Evolutionary conservation across 1,140 invertebrate species (phyloP).

Genomic region (Idris sp.): DNA sequence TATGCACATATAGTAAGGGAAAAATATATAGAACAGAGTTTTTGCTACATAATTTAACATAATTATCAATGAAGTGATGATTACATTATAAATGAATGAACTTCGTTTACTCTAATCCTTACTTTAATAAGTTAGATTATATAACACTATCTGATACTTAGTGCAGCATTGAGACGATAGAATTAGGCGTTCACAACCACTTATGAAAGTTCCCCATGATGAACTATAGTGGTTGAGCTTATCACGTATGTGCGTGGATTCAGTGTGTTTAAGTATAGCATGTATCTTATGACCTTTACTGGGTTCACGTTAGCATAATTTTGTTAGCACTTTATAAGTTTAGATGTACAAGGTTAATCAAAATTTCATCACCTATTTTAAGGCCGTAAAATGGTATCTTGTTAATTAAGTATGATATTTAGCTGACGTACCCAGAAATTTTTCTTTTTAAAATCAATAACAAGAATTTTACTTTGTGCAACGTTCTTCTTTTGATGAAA

Average conservation of each 20-base stretch:
- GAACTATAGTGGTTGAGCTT: slow-evolving; percentile 14
- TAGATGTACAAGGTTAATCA: slow-evolving; percentile 20
- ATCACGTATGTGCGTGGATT: slow-evolving; percentile 34
- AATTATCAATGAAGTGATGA: too few relatives aligned
- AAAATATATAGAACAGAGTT: too few relatives aligned
- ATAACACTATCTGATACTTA: slow-evolving; percentile 20
- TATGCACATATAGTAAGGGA: too few relatives aligned
- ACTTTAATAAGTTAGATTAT: slow-evolving; percentile 12
- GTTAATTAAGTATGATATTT: neutral
- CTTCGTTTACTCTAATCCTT: slow-evolving; percentile 8
- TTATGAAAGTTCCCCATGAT: slow-evolving; percentile 17
- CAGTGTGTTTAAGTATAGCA: slow-evolving; percentile 13
- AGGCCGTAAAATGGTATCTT: neutral
- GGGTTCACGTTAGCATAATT: slow-evolving; percentile 26
- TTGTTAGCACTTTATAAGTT: slow-evolving; percentile 23
- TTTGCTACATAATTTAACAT: too few relatives aligned
- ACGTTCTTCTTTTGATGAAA: too few relatives aligned
- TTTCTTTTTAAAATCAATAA: neutral
- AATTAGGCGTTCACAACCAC: slow-evolving; percentile 15
- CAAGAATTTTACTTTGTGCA: too few relatives aligned
- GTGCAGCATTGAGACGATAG: neutral
- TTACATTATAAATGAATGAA: slow-evolving; percentile 1
- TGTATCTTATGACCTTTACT: slow-evolving; percentile 23
- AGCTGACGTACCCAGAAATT: neutral
- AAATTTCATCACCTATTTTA: slow-evolving; percentile 8